Evolutionary conservation across 2,888 invertebrate species (phyloP), one percentile per base, ranked within the genome.

Genomic region (Plusia festucae): DNA sequence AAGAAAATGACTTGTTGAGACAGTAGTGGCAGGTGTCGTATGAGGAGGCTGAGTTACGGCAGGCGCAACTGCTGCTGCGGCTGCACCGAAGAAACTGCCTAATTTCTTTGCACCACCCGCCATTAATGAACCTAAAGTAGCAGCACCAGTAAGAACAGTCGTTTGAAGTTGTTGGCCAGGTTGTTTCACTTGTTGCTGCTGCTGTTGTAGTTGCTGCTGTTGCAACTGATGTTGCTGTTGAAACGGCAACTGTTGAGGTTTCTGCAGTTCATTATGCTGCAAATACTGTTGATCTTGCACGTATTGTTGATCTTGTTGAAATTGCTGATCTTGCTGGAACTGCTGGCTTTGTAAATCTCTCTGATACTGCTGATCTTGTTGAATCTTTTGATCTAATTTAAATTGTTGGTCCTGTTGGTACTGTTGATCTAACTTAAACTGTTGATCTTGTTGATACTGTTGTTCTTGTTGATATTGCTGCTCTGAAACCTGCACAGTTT

Each of bases 41-140:
- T 85, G 73, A 27, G 82, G 65, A 18, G 91, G 85, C 61, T 90
- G 92, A 57, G 82, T 87, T 16, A 85, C 81, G 34, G 90, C 71
- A 40, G 94, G 93, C 34, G 93, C 78, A 2, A 94, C 93, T 13
- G 95, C 93, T 4, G 95, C 94, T 7, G 95, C 94, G 1, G 95
- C 95, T 22, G 95, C 93, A 49, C 95, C 95, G 59, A 95, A 93
- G 53, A 95, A 90, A 75, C 93, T 95, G 15, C 95, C 95, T 15
- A 95, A 85, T 77, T 92, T 95, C 72, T 95, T 95, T 15, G 95
- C 95, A 68, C 95, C 94, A 64, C 95, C 95, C 2, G 94, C 93
- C 92, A 95, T 93, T 40, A 95, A 85, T 7, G 93, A 93, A n/a
- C 95, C 95, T 76, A 95, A 86, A 4, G 94, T 94, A 59, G 95